Conservation (phyloP, 2,797 vertebrate species). For the Pantherophis vulpinus region DNA sequence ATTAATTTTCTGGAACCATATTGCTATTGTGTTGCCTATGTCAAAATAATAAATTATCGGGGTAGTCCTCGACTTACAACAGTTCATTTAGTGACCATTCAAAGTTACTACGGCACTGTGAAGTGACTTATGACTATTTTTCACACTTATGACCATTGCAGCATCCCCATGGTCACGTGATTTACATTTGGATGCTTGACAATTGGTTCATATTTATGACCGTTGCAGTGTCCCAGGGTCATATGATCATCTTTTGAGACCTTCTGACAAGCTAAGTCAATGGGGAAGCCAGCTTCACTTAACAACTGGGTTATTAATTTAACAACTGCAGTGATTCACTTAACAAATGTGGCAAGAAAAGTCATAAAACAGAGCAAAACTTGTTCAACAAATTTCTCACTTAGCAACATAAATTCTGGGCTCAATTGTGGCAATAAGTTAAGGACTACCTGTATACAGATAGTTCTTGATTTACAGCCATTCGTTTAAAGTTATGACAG, state of each 20-base stretch:
- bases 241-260: too few species aligned
- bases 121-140: neutral
- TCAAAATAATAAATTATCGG: neutral
- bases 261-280: too few species aligned
- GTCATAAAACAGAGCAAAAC: neutral
- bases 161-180: neutral
- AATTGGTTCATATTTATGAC: too few species aligned
- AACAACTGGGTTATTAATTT: too few species aligned
- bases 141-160: neutral
- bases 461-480: neutral
- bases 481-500: neutral
- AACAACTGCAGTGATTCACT: too few species aligned
- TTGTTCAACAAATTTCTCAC: neutral
- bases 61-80: neutral
- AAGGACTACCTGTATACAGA: neutral
- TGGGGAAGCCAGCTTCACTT: too few species aligned
- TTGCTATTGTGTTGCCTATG: neutral
- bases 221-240: too few species aligned
- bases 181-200: too few species aligned
- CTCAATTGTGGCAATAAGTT: neutral
- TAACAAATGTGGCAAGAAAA: neutral
- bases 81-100: neutral
- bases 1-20: neutral
- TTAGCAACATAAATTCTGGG: neutral
- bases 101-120: neutral